Percentiles rank a stretch among this genome's conserved stretches.
phyloP scores from a whole-genome alignment of 23 tunicate genomes.

The Styela clava region DNA sequence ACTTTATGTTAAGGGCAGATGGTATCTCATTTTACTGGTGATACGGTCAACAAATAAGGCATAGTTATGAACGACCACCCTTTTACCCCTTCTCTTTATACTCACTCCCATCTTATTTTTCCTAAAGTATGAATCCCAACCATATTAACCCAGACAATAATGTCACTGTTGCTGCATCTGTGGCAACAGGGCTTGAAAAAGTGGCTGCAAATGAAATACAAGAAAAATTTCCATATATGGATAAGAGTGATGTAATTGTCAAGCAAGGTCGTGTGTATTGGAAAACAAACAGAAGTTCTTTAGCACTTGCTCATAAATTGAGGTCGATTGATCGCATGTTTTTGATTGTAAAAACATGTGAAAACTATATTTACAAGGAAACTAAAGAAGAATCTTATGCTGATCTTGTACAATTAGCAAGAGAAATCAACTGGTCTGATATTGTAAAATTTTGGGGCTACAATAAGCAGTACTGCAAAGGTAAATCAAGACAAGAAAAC shows the following conservation, averaged over 20 bases:
- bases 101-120: too few species aligned
- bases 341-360: constrained; percentile 43
- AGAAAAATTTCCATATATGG: constrained; percentile 23
- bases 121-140: too few species aligned
- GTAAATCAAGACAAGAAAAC: constrained; percentile 16
- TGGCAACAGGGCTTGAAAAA: constrained; percentile 70
- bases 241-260: neutral
- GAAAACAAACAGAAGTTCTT: constrained; percentile 13
- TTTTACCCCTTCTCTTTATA: too few species aligned
- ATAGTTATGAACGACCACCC: too few species aligned
- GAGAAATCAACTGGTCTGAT: constrained; percentile 42
- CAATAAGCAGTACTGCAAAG: constrained; percentile 44
- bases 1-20: too few species aligned
- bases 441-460: constrained; percentile 65
- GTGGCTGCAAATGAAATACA: constrained; percentile 55
- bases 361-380: constrained; percentile 51
- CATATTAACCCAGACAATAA: constrained; percentile 9
- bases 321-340: constrained; percentile 77
- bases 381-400: constrained; percentile 31
- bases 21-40: too few species aligned
- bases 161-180: constrained; percentile 65
- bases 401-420: constrained; percentile 40
- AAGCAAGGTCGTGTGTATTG: constrained; percentile 81
- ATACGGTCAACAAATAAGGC: too few species aligned
- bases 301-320: constrained; percentile 46